Evolutionary conservation across 2,888 invertebrate genomes (phyloP).

Genomic region (Molorchus minor): DNA sequence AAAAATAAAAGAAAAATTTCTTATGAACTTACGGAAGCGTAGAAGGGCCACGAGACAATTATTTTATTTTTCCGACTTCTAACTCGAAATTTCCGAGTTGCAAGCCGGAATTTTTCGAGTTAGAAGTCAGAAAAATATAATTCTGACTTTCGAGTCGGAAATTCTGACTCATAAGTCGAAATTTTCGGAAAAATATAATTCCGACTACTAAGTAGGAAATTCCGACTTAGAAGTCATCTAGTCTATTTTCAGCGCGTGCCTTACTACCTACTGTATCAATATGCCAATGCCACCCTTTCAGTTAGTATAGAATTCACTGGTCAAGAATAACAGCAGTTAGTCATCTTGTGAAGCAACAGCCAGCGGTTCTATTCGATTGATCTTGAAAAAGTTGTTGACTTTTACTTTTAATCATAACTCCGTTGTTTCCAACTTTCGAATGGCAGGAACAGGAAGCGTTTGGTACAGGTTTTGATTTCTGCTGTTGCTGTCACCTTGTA

Average conservation of each 20-base stretch:
- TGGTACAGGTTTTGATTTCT: slow-evolving; percentile 75
- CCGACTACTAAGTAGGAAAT: not conserved
- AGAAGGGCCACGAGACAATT: no score
- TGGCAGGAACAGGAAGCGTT: slow-evolving; percentile 62
- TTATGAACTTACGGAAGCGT: no score
- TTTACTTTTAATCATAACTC: slow-evolving; percentile 68
- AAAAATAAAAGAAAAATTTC: no score
- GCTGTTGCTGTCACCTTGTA: slow-evolving; percentile 66
- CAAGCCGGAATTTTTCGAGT: no score
- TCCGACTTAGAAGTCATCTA: not conserved
- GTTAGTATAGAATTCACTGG: not conserved
- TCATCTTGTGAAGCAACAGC: slow-evolving; percentile 30
- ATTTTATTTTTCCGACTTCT: no score
- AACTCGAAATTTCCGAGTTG: no score
- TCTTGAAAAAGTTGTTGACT: slow-evolving; percentile 29
- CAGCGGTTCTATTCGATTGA: slow-evolving; percentile 32
- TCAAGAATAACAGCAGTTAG: not conserved
- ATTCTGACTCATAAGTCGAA: no score
- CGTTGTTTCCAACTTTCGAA: slow-evolving; percentile 79
- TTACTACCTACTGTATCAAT: not conserved
- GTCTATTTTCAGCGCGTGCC: not conserved
- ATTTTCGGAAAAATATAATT: no score
- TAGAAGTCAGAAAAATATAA: no score
- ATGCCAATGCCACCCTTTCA: not conserved
- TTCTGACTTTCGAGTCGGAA: no score